Evolutionary conservation across 2,797 vertebrate genomes (phyloP), one percentile per base, ranked within the genome.

Genomic region (Pogonophryne albipinna): DNA sequence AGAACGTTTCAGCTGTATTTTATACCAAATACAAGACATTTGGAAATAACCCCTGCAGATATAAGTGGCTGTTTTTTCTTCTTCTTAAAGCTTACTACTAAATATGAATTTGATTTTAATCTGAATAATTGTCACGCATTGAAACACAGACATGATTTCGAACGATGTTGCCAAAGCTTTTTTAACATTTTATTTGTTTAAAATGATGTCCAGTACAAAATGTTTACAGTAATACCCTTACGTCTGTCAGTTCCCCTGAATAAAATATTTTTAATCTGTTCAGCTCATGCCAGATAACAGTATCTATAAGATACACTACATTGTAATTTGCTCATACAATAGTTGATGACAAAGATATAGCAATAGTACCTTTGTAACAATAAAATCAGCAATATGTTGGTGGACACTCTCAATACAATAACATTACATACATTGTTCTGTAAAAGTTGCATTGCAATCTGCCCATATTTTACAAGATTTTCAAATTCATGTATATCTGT

Each of bases 251-350:
- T 95, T 94, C 94, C 93, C 95, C 94, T 95, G 96, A 96, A 97
- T 97, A 96, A 98, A 97, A 97, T 95, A 97, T 87, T 92, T 92
- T 96, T 92, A 94, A 96, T 95, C 95, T 96, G 95, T 92, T 96
- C 91, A 95, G 94, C 95, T 96, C 95, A 96, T 97, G 97, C 96
- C 95, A 95, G 93, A 96, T 93, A 94, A 94, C 92, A 97, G 98
- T 99, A 99, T 99, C 98, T 99, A 99, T 98, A 97, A 98, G 97
- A 99, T 98, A 99, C 97, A 98, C 96, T 96, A 95, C 95, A 95
- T 96, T 96, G 95, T 95, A 94, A 91, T 96, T 95, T 95, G 94
- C 94, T 96, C 96, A 96, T 89, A 96, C 90, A 91, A 92, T 76
- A 92, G 84, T 89, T 92, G 94, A 91, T 91, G 91, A 94, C 93